A percentile compares a stretch with the other conserved stretches of the same genome.
Evolutionary conservation across 2,888 invertebrate species (phyloP).

Genomic region (Melanotus villosus): DNA sequence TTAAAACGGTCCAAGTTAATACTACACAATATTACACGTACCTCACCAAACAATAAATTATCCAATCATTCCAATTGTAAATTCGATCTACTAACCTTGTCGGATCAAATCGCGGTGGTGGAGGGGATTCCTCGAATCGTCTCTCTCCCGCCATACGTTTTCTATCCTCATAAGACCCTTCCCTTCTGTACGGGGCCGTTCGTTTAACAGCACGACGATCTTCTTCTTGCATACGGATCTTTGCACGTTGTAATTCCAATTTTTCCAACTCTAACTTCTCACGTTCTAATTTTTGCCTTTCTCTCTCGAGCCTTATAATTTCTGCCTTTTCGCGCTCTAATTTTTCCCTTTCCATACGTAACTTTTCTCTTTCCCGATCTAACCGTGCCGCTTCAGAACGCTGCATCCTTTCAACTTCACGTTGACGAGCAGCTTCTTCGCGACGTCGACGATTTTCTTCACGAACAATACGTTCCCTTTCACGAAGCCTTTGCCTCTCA

Average conservation of each 20-base stretch:
- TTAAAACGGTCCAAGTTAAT: no score
- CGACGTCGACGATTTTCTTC: slow-evolving; percentile 87
- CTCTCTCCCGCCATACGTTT: slow-evolving; percentile 61
- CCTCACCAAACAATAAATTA: no score
- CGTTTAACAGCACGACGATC: slow-evolving; percentile 73
- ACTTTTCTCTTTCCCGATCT: slow-evolving; percentile 84
- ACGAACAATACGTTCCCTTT: slow-evolving; percentile 82
- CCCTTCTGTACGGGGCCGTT: slow-evolving; percentile 68
- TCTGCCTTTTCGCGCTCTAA: slow-evolving; percentile 92
- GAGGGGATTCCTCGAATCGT: slow-evolving; percentile 73
- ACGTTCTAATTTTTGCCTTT: slow-evolving; percentile 81
- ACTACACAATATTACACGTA: no score
- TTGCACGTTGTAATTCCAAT: slow-evolving; percentile 86
- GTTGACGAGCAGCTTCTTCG: slow-evolving; percentile 82
- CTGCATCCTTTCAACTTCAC: slow-evolving; percentile 86
- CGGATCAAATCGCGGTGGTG: slow-evolving; percentile 73
- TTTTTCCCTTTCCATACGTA: slow-evolving; percentile 87
- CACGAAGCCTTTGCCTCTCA: slow-evolving; percentile 80
- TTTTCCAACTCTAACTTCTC: slow-evolving; percentile 77
- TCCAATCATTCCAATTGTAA: no score
- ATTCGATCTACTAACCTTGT: slow-evolving; percentile 56
- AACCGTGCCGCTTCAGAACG: slow-evolving; percentile 88
- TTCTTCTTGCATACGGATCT: slow-evolving; percentile 75
- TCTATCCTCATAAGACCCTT: slow-evolving; percentile 61
- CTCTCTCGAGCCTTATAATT: slow-evolving; percentile 85